These are phyloP conservation scores for Pristionchus arcanus DNA, from an alignment of 2,888 invertebrate genomes.

Conservation along the genomic window DNA sequence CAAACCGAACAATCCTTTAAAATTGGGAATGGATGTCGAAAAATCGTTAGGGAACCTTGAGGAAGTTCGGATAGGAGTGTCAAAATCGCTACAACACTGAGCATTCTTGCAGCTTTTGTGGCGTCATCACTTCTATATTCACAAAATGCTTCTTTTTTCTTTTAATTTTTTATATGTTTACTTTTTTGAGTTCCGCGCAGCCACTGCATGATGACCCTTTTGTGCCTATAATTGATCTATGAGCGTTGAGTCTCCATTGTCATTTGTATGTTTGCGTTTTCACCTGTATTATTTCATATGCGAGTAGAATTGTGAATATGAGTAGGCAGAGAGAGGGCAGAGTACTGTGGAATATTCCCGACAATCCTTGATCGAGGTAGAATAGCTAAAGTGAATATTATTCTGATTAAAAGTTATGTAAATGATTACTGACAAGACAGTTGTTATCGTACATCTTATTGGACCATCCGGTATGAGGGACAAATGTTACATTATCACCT, in stretches of 20 bases:
- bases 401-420: background rate
- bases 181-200: background rate
- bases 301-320: background rate
- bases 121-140: background rate
- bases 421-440: background rate
- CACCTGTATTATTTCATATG: background rate
- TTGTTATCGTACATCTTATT: background rate
- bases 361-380: background rate
- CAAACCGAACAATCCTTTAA: background rate
- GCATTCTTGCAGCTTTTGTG: background rate
- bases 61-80: background rate
- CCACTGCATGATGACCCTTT: background rate
- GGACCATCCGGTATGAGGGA: background rate
- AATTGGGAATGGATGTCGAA: background rate
- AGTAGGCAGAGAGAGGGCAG: background rate
- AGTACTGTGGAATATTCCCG: background rate
- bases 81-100: background rate
- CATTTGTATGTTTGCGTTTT: background rate
- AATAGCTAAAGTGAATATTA: background rate
- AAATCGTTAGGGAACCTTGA: background rate
- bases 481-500: background rate
- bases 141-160: background rate
- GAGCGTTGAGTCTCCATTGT: background rate
- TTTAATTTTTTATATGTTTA: background rate
- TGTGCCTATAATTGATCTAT: background rate